Base-by-base conservation (phyloP, 1,140 invertebrate genomes). In the Ridgeia piscesae region DNA sequence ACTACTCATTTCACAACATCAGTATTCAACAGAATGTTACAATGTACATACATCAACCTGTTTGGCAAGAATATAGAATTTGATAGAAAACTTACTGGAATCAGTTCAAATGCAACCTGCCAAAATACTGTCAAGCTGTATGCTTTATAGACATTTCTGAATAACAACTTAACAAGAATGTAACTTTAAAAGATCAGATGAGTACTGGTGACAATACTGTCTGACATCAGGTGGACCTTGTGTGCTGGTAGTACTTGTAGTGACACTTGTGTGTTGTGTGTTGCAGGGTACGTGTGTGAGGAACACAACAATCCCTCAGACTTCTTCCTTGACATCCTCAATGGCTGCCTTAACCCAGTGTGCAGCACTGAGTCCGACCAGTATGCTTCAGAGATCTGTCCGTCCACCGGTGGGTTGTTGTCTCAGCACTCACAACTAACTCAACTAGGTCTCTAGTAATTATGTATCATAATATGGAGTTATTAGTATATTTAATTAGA, bases 221-320 rank as follows among this genome's bases (percentile, higher is more conserved):
- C 4, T 42, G 42, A 4, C 42, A 42, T 11, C 42, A 42, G 4
- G 42, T 42, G 11, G 42, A 42, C 42, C 11, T 42, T 4, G 4
- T 6, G 11, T 42, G 42, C 11, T 6, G 42, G 42, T 42, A 42
- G 42, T 42, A 42, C 11, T n/a, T n/a, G n/a, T n/a, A n/a, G 21
- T 77, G 58, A 4, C 27, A 77, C 58, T 77, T 42, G 42, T 90
- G 34, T 14, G 11, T 77, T 90, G 34, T 90, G 34, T 14, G 89
- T 34, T n/a, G 8, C 33, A 94, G 94, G 93, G 27, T 94, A 93
- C 91, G n/a, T 42, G 33, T 93, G 92, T 88, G 94, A 94, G 91
- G 89, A 93, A 35, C 93, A 94, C 90, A 91, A 94, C 58, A 94
- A 94, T 92, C 94, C 94, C 34, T 89, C 94, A 6, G 94, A 94